These are phyloP conservation scores for Ectropis grisescens DNA, from an alignment of 1,140 invertebrate species.

Conservation along the genomic window DNA sequence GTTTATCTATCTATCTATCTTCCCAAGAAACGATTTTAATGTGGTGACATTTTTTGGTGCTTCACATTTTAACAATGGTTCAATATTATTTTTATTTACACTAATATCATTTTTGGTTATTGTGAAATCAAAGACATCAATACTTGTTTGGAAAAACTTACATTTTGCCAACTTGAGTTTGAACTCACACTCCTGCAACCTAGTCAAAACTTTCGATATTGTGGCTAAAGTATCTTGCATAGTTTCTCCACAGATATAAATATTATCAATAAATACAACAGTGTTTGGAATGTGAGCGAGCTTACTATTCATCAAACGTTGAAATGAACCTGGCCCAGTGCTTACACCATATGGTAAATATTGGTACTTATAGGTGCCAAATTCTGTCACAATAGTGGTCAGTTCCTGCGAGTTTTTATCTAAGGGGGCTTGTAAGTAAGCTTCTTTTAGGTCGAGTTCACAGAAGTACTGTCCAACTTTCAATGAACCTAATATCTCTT, in stretches of 20 bases:
- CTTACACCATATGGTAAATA: conserved; percentile 7
- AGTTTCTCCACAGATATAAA: conserved; percentile 5
- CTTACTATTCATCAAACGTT: conserved; percentile 7
- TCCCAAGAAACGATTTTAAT: conserved; percentile 14
- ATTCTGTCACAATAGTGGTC: conserved; percentile 5
- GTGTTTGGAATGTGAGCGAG: conserved; percentile 6
- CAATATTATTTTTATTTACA: conserved; percentile 12
- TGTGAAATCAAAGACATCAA: conserved; percentile 14
- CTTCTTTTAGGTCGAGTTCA: too few relatives aligned
- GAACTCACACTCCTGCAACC: conserved; percentile 8
- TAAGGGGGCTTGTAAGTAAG: too few relatives aligned
- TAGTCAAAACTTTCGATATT: conserved; percentile 2
- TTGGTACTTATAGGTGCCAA: conserved; percentile 6
- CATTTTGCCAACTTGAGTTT: conserved; percentile 13
- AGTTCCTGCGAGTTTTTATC: conserved; percentile 1
- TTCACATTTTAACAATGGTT: conserved; percentile 9
- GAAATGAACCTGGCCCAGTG: conserved; percentile 9
- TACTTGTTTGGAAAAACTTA: conserved; percentile 12
- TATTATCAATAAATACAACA: conserved; percentile 15
- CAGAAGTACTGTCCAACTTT: too few relatives aligned
- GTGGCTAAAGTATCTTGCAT: conserved; percentile 2
- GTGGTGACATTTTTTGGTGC: conserved; percentile 9
- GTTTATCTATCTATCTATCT: too few relatives aligned
- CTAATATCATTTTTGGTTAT: conserved; percentile 9
- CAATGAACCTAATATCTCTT: too few relatives aligned